phyloP scores from a whole-genome alignment of 2,888 invertebrate genomes.

The Eupithecia exiguata region DNA sequence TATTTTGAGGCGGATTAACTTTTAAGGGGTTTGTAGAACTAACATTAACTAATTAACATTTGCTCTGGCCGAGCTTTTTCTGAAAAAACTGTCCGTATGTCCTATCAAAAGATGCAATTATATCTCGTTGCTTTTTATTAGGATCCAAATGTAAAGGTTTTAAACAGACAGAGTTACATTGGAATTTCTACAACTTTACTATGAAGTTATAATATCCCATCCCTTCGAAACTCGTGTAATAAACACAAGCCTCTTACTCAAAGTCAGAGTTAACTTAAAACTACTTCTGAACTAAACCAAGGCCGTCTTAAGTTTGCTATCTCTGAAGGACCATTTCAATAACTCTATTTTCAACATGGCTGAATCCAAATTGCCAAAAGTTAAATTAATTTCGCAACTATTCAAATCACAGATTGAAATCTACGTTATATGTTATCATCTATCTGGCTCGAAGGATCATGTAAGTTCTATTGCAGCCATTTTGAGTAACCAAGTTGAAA shows the following conservation, averaged over 20 bases:
- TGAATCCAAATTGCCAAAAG: constrained; percentile 5
- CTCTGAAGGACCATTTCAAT: neutral
- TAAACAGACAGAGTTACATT: neutral
- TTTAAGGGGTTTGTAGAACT: neutral
- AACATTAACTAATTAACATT: too few species aligned
- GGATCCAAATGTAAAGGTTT: neutral
- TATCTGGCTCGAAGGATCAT: neutral
- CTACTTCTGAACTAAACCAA: constrained; percentile 2
- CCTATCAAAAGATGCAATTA: neutral
- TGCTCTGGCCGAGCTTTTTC: neutral
- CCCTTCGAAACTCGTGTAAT: neutral
- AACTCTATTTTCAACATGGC: constrained; percentile 9
- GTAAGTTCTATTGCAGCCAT: neutral
- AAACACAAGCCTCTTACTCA: neutral
- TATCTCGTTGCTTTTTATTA: neutral
- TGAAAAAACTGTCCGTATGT: neutral
- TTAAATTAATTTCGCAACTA: constrained; percentile 11
- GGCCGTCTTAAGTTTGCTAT: neutral
- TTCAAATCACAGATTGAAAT: constrained; percentile 11
- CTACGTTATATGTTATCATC: constrained; percentile 2
- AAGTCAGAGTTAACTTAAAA: neutral
- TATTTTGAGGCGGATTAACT: neutral
- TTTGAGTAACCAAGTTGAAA: neutral
- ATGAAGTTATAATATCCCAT: neutral
- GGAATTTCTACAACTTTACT: neutral